Evolutionary conservation across 2,888 invertebrate genomes (phyloP), one percentile per base, ranked within the genome.

Genomic region (Agrenia bidenticulata): DNA sequence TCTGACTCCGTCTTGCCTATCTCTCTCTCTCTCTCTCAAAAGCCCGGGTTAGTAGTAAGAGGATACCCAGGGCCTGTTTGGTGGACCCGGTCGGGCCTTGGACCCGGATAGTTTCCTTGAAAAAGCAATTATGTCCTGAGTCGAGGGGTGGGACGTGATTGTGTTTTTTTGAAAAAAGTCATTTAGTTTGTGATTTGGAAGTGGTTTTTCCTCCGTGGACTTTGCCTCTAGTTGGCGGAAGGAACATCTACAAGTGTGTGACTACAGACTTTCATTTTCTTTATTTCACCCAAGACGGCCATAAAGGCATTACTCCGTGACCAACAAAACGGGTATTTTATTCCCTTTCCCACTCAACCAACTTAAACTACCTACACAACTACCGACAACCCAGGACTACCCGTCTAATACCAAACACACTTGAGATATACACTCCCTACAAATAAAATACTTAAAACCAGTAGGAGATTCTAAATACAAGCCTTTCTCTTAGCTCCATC

Each of bases 291-390:
- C 89, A 82, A 84, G 89, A 85, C 85, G 86, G 86, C 87, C 88
- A 87, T 89, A 89, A 89, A 89, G 85, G 88, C 89, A 88, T 89
- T 89, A 88, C 87, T 75, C 86, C 89, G 87, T 89, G 88, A 89
- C 89, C 88, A 75, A 73, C 69, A 72, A 72, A 75, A 69, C 72
- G 71, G 69, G 69, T 73, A 64, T 64, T 68, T 55, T 60, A 61
- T 55, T 51, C 54, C 54, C 53, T 53, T 61, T n/a, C 41, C 19
- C 41, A 41, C 45, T 32, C 32, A 32, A 32, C 32, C 32, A 32
- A 32, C 32, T 32, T 32, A 32, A 32, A 39, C n/a, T 39, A 51
- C 23, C n/a, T 39, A 51, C 23, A 21, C 21, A 19, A 51, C 56
- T 61, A 63, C 49, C 57, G n/a, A n/a, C n/a, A n/a, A n/a, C n/a